Conservation (phyloP, 2,888 invertebrate genomes). For the Drosophila maculinotata region DNA sequence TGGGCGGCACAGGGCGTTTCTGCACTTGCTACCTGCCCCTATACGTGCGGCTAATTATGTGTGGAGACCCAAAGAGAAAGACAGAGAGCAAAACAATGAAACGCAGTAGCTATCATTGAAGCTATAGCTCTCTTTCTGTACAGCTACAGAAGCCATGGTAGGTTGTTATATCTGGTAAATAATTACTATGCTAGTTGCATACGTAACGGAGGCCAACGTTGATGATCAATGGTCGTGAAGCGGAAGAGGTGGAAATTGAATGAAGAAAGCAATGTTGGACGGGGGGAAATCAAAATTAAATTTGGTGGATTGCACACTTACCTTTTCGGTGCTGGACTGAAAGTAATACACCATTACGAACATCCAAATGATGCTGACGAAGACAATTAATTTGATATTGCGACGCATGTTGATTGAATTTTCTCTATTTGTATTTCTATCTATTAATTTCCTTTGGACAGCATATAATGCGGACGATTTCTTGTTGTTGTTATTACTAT, state of each 20-base stretch:
- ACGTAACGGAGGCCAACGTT: conserved; percentile 48
- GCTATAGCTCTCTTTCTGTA: neutral
- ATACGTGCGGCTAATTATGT: conserved; percentile 71
- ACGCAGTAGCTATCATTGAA: conserved; percentile 10
- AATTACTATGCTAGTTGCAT: conserved; percentile 72
- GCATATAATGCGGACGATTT: conserved; percentile 47
- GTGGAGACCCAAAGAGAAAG: conserved; percentile 15
- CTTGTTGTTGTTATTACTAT: conserved; percentile 15
- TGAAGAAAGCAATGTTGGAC: neutral
- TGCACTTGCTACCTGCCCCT: conserved; percentile 43
- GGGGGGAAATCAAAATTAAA: conserved; percentile 10
- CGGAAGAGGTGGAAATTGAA: conserved; percentile 43
- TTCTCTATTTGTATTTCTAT: conserved; percentile 20
- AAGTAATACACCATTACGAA: conserved; percentile 85
- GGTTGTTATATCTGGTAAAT: conserved; percentile 52
- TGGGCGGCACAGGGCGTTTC: conserved; percentile 46
- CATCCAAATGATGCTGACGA: conserved; percentile 85
- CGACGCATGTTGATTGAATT: conserved; percentile 81
- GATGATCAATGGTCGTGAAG: conserved; percentile 47
- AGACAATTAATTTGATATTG: conserved; percentile 84
- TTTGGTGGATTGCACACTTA: conserved; percentile 56
- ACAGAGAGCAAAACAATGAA: conserved; percentile 35
- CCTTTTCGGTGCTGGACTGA: conserved; percentile 85
- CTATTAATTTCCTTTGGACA: conserved; percentile 21
- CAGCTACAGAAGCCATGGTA: conserved; percentile 15